Conservation (phyloP, 2,797 vertebrate genomes). For the Mormyrops boulengeri region DNA sequence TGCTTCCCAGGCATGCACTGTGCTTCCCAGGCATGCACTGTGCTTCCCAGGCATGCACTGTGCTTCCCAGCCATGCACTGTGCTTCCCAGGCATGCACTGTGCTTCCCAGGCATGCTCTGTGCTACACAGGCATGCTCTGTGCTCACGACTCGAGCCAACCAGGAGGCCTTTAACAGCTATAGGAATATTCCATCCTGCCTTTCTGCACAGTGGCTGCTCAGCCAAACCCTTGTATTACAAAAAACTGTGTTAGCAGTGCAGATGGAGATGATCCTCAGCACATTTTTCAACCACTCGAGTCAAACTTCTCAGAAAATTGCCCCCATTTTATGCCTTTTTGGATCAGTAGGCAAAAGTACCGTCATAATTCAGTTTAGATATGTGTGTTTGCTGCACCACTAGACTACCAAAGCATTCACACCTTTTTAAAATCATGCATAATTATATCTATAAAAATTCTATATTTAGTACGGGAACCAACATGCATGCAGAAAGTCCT, state of each 20-base stretch:
- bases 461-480: neutral
- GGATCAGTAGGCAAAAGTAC: neutral
- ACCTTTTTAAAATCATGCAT: neutral
- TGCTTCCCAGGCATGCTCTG: no score
- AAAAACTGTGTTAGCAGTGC: neutral
- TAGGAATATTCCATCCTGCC: neutral
- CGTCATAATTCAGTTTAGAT: neutral
- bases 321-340: neutral
- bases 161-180: neutral
- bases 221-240: neutral
- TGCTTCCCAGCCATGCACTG: neutral
- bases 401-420: neutral
- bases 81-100: neutral
- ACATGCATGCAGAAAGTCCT: neutral
- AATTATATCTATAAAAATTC: neutral
- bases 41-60: neutral
- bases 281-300: neutral
- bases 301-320: neutral
- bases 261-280: neutral
- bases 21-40: neutral
- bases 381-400: neutral
- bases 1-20: no score
- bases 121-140: neutral
- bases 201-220: neutral
- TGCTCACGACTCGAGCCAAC: neutral